Evolutionary conservation across 2,888 invertebrate species (phyloP).

Genomic region (Papilio gigon): DNA sequence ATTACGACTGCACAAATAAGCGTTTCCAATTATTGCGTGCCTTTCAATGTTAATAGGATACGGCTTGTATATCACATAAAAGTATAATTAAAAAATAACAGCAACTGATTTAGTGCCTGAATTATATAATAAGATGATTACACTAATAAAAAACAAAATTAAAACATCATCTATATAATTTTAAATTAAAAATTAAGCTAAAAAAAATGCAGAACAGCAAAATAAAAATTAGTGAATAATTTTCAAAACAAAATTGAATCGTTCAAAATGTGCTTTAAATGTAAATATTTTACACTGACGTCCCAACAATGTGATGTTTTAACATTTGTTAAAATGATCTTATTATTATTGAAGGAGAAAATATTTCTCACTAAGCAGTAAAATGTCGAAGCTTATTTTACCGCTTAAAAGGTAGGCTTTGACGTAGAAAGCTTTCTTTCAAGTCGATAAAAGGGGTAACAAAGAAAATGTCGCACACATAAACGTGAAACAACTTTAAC

Average conservation of each 20-base stretch:
- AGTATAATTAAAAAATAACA: background rate
- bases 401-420: constrained; percentile 24
- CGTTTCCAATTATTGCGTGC: constrained; percentile 8
- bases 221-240: no score
- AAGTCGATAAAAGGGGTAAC: constrained; percentile 33
- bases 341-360: constrained; percentile 9
- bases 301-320: background rate
- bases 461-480: constrained; percentile 32
- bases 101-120: no score
- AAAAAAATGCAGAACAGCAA: no score
- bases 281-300: background rate
- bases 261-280: background rate
- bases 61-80: background rate
- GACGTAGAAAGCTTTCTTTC: constrained; percentile 30
- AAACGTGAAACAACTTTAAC: constrained; percentile 16
- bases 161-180: no score
- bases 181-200: no score
- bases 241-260: no score
- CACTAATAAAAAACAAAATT: no score
- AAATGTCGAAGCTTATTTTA: constrained; percentile 29
- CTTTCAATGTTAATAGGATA: background rate
- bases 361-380: constrained; percentile 20
- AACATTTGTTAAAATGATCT: background rate
- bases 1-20: constrained; percentile 1
- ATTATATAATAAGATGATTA: no score